Conservation (phyloP, 2,113 vertebrate species). For the Vireo altiloquus region DNA sequence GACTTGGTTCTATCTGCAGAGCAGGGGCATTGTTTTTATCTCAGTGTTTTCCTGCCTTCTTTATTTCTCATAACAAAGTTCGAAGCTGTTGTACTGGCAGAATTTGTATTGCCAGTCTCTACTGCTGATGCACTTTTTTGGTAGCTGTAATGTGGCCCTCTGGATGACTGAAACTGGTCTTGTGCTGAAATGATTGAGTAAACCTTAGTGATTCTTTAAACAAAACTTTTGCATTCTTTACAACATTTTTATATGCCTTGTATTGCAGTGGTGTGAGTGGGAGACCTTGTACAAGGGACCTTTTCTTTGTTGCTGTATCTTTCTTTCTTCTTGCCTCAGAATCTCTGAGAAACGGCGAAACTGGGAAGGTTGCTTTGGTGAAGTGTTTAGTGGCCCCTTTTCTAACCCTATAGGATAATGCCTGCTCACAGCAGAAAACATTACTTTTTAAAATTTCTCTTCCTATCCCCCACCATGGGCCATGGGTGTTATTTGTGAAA, state of each 20-base stretch:
- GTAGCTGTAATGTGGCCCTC: not conserved
- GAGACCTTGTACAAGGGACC: not conserved
- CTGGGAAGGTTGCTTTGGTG: not conserved
- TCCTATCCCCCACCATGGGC: not conserved
- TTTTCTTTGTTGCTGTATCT: not conserved
- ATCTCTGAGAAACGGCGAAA: not conserved
- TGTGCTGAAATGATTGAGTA: not conserved
- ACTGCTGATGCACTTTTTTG: not conserved
- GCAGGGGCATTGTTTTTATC: conserved; percentile 1
- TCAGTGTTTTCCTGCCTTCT: not conserved
- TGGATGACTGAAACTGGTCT: not conserved
- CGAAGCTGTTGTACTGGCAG: not conserved
- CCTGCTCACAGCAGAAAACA: not conserved
- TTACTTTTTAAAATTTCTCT: not conserved
- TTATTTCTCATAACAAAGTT: not conserved
- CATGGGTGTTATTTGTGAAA: not conserved
- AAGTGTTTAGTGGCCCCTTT: not conserved
- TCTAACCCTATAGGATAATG: not conserved
- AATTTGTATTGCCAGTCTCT: not conserved
- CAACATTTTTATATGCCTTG: not conserved
- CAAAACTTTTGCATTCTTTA: not conserved
- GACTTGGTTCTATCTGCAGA: not conserved
- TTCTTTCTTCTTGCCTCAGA: not conserved
- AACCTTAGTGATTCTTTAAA: not conserved
- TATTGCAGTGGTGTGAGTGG: not conserved